Evolutionary conservation across 2,113 vertebrate species (phyloP).

Genomic region (Merops nubicus): DNA sequence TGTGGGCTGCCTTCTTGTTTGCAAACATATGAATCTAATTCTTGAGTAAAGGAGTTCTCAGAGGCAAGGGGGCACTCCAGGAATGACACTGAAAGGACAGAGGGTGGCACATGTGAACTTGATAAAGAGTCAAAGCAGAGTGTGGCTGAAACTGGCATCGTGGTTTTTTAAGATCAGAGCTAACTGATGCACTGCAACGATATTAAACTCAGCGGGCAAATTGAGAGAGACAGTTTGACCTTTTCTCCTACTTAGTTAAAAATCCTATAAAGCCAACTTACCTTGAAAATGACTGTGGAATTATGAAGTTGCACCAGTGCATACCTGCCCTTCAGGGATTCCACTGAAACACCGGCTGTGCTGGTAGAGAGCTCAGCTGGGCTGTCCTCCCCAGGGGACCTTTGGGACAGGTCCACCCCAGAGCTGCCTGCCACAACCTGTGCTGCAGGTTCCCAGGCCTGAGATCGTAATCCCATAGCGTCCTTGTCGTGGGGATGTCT

Average conservation of each 20-base stretch:
- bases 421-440: rapidly evolving
- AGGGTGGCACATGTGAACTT: not conserved
- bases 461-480: rapidly evolving
- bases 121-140: not conserved
- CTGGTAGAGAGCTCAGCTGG: not conserved
- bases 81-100: not conserved
- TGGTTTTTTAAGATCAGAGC: not conserved
- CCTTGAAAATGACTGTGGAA: not conserved
- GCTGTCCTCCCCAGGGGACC: not conserved
- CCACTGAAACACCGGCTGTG: not conserved
- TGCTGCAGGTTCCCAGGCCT: not conserved
- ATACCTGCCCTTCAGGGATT: not conserved
- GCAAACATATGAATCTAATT: constrained; percentile 3
- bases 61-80: not conserved
- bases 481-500: not conserved
- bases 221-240: not conserved
- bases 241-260: not conserved
- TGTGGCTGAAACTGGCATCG: not conserved
- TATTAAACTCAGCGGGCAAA: not conserved
- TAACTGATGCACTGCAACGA: not conserved
- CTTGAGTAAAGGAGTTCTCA: not conserved
- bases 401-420: not conserved
- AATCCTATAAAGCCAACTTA: not conserved
- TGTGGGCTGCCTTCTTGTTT: constrained; percentile 9
- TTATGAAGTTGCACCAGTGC: not conserved